phyloP scores from a whole-genome alignment of 2,797 vertebrate genomes.

The Bufotes viridis region DNA sequence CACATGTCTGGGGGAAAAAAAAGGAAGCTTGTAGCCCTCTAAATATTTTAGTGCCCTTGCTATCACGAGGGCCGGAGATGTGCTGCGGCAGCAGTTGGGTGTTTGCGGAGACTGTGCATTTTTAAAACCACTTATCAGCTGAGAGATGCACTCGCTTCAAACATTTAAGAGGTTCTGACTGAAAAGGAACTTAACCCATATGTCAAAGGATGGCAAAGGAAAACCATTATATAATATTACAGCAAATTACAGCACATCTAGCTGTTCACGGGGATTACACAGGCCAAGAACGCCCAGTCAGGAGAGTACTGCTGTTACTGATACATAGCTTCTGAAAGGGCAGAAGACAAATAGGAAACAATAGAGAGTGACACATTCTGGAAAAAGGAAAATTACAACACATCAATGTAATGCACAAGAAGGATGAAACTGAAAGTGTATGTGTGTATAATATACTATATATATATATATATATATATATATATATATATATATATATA shows the following conservation, averaged over 20 bases:
- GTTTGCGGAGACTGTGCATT: slow-evolving; percentile 56
- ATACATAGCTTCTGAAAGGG: background rate
- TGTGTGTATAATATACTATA: too few relatives aligned
- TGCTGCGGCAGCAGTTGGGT: slow-evolving; percentile 35
- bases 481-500: too few relatives aligned
- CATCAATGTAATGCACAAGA: background rate
- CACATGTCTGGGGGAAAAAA: background rate
- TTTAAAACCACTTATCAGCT: slow-evolving; percentile 52
- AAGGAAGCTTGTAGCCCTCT: slow-evolving; percentile 1
- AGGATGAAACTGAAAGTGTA: too few relatives aligned
- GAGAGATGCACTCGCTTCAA: slow-evolving; percentile 36
- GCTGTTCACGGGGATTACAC: background rate
- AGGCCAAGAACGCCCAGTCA: background rate
- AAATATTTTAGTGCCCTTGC: slow-evolving; percentile 49
- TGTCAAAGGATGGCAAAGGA: background rate
- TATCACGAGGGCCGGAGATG: slow-evolving; percentile 7
- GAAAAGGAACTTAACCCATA: slow-evolving; percentile 37
- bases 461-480: too few relatives aligned
- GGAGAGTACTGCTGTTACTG: background rate
- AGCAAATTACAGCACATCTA: background rate
- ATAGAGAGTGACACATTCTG: background rate
- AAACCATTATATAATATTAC: slow-evolving; percentile 3
- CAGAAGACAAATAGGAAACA: background rate
- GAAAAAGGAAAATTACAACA: background rate
- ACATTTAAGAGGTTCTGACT: slow-evolving; percentile 30